Evolutionary conservation across 2,888 invertebrate species (phyloP).

Genomic region (Acholoe squamosa): DNA sequence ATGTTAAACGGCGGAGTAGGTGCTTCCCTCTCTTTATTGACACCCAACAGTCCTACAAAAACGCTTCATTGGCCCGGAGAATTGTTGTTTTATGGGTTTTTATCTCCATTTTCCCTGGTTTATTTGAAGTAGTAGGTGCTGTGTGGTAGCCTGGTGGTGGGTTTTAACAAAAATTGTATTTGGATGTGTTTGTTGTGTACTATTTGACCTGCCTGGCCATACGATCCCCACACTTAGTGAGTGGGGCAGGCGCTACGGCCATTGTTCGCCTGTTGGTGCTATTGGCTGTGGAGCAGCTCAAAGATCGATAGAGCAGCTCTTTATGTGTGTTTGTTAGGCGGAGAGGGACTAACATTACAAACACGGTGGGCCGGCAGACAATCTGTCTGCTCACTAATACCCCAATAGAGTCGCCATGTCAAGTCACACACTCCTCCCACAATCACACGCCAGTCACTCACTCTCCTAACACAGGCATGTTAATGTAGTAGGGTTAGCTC

Average conservation of each 20-base stretch:
- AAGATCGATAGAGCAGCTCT: conserved; percentile 11
- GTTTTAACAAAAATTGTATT: too few species aligned
- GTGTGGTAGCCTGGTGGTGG: too few species aligned
- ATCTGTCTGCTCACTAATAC: not conserved
- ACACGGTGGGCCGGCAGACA: not conserved
- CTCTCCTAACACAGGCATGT: not conserved
- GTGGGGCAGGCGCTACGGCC: not conserved
- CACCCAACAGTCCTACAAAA: too few species aligned
- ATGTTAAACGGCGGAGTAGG: too few species aligned
- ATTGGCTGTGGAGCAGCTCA: not conserved
- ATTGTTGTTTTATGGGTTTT: too few species aligned
- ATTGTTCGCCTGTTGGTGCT: conserved; percentile 6
- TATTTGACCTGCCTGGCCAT: not conserved
- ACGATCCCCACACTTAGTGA: too few species aligned
- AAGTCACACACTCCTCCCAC: conserved; percentile 11
- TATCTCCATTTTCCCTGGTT: too few species aligned
- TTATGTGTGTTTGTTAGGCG: not conserved
- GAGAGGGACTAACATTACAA: conserved; percentile 13
- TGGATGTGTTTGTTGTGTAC: not conserved
- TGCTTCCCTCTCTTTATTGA: too few species aligned
- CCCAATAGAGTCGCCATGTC: not conserved
- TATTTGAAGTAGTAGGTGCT: too few species aligned
- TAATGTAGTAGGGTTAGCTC: not conserved
- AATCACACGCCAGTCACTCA: not conserved
- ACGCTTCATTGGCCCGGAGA: too few species aligned